phyloP scores from a whole-genome alignment of 30 jellyfish, hydroid and myxozoan genomes.

The Haliclystus octoradiatus region DNA sequence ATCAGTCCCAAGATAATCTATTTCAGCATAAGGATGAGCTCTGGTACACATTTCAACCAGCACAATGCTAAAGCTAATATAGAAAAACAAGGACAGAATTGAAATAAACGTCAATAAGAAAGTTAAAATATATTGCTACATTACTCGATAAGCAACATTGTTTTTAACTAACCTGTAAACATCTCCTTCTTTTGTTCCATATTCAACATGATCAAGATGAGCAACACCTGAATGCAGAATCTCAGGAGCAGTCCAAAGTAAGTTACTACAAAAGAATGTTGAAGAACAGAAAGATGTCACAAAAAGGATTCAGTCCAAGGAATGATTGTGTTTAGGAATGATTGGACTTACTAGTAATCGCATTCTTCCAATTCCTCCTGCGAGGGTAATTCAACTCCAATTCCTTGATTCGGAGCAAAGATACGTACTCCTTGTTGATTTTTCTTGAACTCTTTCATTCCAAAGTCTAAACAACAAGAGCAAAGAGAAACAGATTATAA shows the following conservation, averaged over 20 bases:
- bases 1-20: conserved; percentile 21
- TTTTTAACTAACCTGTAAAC: conserved; percentile 54
- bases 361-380: conserved; percentile 44
- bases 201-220: conserved; percentile 88
- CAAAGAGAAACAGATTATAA: too few species aligned
- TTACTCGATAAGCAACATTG: not conserved
- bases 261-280: conserved; percentile 27
- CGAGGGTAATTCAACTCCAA: conserved; percentile 39
- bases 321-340: not conserved
- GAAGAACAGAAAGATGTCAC: not conserved
- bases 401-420: conserved; percentile 29
- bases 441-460: conserved; percentile 22
- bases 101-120: not conserved
- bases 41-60: conserved; percentile 40
- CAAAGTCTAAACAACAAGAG: conserved; percentile 16
- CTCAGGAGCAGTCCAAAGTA: conserved; percentile 97
- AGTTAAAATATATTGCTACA: not conserved
- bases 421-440: conserved; percentile 37
- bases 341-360: conserved; percentile 47
- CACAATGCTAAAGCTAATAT: conserved; percentile 15
- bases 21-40: conserved; percentile 25
- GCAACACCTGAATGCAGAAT: conserved; percentile 70
- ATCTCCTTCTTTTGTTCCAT: conserved; percentile 92
- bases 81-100: not conserved
- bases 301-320: not conserved